Evolutionary conservation across 1,140 invertebrate genomes (phyloP), one percentile per base, ranked within the genome.

Genomic region (Elymnias hypermnestra): DNA sequence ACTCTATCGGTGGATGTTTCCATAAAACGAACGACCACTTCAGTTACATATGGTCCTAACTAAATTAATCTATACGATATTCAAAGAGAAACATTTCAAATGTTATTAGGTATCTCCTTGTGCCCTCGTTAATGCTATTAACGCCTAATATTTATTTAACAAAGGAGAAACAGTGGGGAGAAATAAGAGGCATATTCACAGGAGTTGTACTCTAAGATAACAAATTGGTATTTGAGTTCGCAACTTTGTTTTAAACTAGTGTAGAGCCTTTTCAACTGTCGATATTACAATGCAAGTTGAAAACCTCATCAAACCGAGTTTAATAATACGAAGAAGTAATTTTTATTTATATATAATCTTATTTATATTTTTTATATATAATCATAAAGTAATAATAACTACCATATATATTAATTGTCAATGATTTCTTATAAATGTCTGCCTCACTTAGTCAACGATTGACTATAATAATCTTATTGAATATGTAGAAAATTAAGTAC

Each of bases 51-150:
- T 29, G 17, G 41, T 36, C 37, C 44, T 49, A 56, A 52, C 33
- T 19, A 3, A 31, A 55, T 49, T 43, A 45, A 52, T 52, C 52
- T 38, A 49, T 51, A 46, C 18, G 9, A 29, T 35, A 33, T 40
- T 61, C 53, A 50, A 53, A 58, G 29, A 48, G 44, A 49, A 58
- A 58, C 60, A 59, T 53, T 41, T 41, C 43, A 61, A 63, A 67
- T 61, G 52, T 41, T 57, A 58, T 60, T 61, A 60, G 26, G 26
- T 29, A 51, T 50, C 42, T 50, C 46, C 21, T 53, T 56, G 49
- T 33, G 39, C 23, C 36, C 38, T 50, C 33, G 41, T 35, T 59
- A 56, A 60, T 57, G 53, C 51, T 50, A 60, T 63, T 63, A 63
- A 33, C 10, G 47, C 50, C 45, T 56, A 55, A 51, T 59, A 63